Base-by-base conservation (phyloP, 2,888 invertebrate genomes). In the Drosophila peninsularis region DNA sequence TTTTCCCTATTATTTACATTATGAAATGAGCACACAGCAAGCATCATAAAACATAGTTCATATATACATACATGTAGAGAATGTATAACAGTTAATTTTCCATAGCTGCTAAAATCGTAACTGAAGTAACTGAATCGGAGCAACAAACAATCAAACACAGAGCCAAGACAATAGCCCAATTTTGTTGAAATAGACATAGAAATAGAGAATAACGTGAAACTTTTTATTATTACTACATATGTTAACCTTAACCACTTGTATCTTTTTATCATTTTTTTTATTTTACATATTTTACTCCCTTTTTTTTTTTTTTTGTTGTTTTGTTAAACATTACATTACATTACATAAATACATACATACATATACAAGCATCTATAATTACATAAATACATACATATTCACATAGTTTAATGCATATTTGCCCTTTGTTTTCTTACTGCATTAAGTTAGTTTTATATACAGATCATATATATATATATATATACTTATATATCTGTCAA, bases 141-240 rank as follows among this genome's bases (percentile, higher is more conserved):
- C 91, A 91, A 82, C 79, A 90, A 90, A 90, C 90, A 90, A 90
- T 90, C 90, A 90, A 90, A 90, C 84, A 90, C 84, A 71, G 44
- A 66, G 17, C 56, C 57, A 76, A 75, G 71, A 83, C 91, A 90
- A 90, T 90, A 90, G 91, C 91, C 90, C 90, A 83, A 83, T 89
- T 87, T 83, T 83, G 78, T 82, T 83, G 58, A 77, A 61, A 60
- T 61, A 64, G 56, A 63, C 36, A 63, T 57, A 50, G 13, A 71
- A 47, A 30, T 47, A 30, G 27, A 67, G 62, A 47, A 56, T 73
- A 78, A 62, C 42, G 19, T 52, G 50, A 71, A 36, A 50, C 49
- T 50, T 62, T 65, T 82, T 36, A 19, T 71, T 56, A 78, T 61
- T 64, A 45, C n/a, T 34, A 60, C 5, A 24, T 7, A 30, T 30